phyloP scores from a whole-genome alignment of 2,113 vertebrate species.

The Madoqua kirkii region DNA sequence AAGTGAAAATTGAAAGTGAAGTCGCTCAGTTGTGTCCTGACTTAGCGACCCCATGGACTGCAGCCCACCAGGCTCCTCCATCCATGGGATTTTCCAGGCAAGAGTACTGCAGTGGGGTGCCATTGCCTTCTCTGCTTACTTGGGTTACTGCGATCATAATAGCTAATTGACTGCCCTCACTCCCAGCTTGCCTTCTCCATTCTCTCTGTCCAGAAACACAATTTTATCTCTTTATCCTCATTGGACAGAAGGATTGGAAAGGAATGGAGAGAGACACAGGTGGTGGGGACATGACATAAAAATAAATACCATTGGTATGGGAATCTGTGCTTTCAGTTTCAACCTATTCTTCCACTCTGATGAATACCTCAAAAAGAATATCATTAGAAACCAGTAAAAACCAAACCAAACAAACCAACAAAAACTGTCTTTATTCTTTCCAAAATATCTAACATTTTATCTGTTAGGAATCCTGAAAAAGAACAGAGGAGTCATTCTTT shows the following conservation, averaged over 20 bases:
- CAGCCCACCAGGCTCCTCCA: too few species aligned
- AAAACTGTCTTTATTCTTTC: neutral
- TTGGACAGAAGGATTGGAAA: neutral
- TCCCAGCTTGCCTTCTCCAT: neutral
- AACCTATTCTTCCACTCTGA: neutral
- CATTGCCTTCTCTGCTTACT: neutral
- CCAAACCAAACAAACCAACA: neutral
- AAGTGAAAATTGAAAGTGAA: too few species aligned
- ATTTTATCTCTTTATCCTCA: neutral
- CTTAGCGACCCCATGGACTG: too few species aligned
- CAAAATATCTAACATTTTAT: neutral
- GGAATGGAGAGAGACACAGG: neutral
- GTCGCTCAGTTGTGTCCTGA: accelerated
- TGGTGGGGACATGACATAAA: neutral
- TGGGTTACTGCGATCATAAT: neutral
- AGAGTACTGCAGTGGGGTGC: too few species aligned
- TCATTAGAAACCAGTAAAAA: neutral
- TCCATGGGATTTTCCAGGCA: too few species aligned
- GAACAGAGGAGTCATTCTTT: neutral
- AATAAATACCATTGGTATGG: neutral
- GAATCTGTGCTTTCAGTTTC: neutral
- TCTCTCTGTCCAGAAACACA: neutral
- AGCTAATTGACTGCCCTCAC: neutral
- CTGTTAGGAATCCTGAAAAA: neutral
- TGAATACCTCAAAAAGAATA: neutral